A percentile compares a stretch with the other conserved stretches of the same genome.
These are phyloP conservation scores for Anolis sagrei DNA, from an alignment of 2,113 vertebrate species.

Conservation along the genomic window DNA sequence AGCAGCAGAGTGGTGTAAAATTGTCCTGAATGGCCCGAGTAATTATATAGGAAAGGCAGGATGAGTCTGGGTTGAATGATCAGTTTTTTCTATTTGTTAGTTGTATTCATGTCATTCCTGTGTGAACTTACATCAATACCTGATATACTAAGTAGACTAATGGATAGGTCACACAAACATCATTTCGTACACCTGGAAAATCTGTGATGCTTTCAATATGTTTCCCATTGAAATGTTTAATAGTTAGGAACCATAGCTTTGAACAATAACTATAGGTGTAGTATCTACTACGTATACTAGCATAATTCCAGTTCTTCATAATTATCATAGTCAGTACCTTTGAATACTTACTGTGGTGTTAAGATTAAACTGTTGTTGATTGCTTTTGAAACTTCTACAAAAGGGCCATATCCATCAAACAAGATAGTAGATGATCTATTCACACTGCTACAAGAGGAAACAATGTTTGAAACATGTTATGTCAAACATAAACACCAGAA, in stretches of 20 bases:
- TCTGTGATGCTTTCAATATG: not conserved
- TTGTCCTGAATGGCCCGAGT: too few species aligned
- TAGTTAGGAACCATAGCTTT: not conserved
- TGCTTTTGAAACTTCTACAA: constrained; percentile 70
- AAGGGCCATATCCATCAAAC: constrained; percentile 72
- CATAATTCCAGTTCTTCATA: not conserved
- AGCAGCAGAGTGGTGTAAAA: too few species aligned
- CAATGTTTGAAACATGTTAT: constrained; percentile 33
- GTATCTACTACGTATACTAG: not conserved
- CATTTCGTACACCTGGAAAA: not conserved
- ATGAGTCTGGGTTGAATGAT: too few species aligned
- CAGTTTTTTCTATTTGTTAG: too few species aligned
- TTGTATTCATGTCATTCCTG: not conserved
- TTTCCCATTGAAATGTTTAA: not conserved
- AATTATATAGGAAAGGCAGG: too few species aligned
- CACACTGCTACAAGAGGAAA: constrained; percentile 71
- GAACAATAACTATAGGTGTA: too few species aligned
- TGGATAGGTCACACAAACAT: too few species aligned
- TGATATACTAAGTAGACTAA: too few species aligned
- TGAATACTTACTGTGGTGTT: constrained; percentile 64
- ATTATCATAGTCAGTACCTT: not conserved
- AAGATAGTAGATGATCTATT: constrained; percentile 56
- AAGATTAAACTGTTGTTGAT: constrained; percentile 71
- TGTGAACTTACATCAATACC: not conserved
- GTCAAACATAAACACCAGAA: not conserved